Evolutionary conservation across 2,888 invertebrate species (phyloP).

Genomic region (Philopedon plagiatum): DNA sequence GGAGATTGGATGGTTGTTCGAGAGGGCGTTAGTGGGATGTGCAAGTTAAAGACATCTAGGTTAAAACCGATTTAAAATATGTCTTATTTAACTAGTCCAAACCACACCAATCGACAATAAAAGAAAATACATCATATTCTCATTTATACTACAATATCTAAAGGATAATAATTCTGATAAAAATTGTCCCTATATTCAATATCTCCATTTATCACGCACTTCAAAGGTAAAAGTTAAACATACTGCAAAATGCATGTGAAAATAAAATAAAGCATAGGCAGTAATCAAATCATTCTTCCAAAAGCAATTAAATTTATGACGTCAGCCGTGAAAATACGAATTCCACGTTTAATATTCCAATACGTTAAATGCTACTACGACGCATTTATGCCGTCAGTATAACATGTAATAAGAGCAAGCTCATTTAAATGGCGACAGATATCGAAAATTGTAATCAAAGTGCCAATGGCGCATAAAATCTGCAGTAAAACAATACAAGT

Average conservation of each 20-base stretch:
- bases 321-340: conserved; percentile 29
- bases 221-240: background rate
- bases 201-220: too few species aligned
- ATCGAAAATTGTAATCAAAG: conserved; percentile 7
- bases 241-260: background rate
- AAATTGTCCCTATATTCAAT: too few species aligned
- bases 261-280: background rate
- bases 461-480: background rate
- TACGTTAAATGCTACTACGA: conserved; percentile 23
- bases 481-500: background rate
- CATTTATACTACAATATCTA: too few species aligned
- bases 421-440: background rate
- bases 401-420: conserved; percentile 18
- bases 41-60: too few species aligned
- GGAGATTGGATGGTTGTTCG: too few species aligned
- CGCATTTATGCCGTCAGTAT: conserved; percentile 21
- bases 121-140: too few species aligned
- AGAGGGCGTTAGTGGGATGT: too few species aligned
- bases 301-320: conserved; percentile 35
- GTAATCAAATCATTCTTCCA: conserved; percentile 4
- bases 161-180: too few species aligned
- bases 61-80: too few species aligned
- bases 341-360: conserved; percentile 28
- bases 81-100: too few species aligned
- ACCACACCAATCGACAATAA: too few species aligned